Base-by-base conservation (phyloP, 2,113 vertebrate genomes). In the Pelvicachromis taeniatus region DNA sequence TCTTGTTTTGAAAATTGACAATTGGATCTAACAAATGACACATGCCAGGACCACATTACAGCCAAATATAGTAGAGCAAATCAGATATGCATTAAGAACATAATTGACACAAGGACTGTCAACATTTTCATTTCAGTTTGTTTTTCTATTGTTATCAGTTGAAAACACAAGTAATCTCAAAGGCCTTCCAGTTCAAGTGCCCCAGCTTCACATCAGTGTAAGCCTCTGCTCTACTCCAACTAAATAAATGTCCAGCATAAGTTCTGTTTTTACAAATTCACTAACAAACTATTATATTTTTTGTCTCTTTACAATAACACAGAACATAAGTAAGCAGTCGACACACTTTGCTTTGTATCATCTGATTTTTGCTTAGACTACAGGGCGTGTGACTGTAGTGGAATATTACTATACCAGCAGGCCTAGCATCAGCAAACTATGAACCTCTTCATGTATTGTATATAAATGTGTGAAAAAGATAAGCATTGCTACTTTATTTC, bases 301-400 rank as follows among this genome's bases (percentile, higher is more conserved):
- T 63, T 73, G 42, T 23, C 23, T 73, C 23, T 31, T 73, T 73
- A 50, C 68, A 73, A 17, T 12, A 29, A 73, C 23, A 50, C 23
- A 31, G 21, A 73, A 31, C 1, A 1, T 45, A 50, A 17, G 17
- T 7, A 52, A 73, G 42, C 42, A 19, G 21, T 50, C 9, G 6
- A 26, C 6, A 73, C 42, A 50, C 42, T 29, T 48, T 73, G 65
- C 40, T 17, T 73, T 73, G 68, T 73, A 73, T 73, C 42, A 73
- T 19, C 16, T n/a, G n/a, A n/a, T n/a, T n/a, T n/a, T n/a, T n/a
- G n/a, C n/a, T n/a, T n/a, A n/a, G n/a, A n/a, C n/a, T n/a, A n/a
- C n/a, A n/a, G n/a, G 16, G 68, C 0, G 4, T 73, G 40, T 73
- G 14, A 8, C 40, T 48, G 42, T 50, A 73, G 42, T 50, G 23